Evolutionary conservation across 2,888 invertebrate species (phyloP).

Genomic region (Watsonalla cultraria): DNA sequence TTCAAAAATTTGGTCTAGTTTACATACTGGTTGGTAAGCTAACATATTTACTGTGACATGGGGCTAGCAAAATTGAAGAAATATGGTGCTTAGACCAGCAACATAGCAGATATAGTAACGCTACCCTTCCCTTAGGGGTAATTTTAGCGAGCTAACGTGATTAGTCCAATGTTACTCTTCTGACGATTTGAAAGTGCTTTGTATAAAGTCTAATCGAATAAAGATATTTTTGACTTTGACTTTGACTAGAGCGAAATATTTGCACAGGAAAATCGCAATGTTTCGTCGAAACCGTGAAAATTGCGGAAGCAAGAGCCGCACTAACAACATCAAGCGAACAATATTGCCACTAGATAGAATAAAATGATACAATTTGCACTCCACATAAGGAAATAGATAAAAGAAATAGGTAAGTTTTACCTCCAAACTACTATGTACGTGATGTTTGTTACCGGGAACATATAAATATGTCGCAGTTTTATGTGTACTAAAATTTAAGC

Average conservation of each 20-base stretch:
- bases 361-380: slow-evolving; percentile 31
- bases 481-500: too few relatives aligned
- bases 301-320: slow-evolving; percentile 32
- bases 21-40: too few relatives aligned
- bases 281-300: slow-evolving; percentile 38
- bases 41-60: too few relatives aligned
- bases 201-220: too few relatives aligned
- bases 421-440: not conserved
- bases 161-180: slow-evolving; percentile 43
- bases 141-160: slow-evolving; percentile 27
- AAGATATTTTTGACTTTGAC: too few relatives aligned
- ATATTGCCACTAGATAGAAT: slow-evolving; percentile 38
- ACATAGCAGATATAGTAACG: not conserved
- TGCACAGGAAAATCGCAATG: slow-evolving; percentile 48
- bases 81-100: not conserved
- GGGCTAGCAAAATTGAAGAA: not conserved
- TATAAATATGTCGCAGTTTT: not conserved
- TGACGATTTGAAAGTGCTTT: too few relatives aligned
- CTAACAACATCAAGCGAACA: slow-evolving; percentile 37
- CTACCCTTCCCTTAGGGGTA: not conserved
- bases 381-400: slow-evolving; percentile 7
- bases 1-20: too few relatives aligned
- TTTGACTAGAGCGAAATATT: slow-evolving; percentile 45
- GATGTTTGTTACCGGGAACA: not conserved
- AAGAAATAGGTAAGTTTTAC: not conserved